phyloP scores from a whole-genome alignment of 2,113 vertebrate genomes.

The Pterocles orientalis region DNA sequence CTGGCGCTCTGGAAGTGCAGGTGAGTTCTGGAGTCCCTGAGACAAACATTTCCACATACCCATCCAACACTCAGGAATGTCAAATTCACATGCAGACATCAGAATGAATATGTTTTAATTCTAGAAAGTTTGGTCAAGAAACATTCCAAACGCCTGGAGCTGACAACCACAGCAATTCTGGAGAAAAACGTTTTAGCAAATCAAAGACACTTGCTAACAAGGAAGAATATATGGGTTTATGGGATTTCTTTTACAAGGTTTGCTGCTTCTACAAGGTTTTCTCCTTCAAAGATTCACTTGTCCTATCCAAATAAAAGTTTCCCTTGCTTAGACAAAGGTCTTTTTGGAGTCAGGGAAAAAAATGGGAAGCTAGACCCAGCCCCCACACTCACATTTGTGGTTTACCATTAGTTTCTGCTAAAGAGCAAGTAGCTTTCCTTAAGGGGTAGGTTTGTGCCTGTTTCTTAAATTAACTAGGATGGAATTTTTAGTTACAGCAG shows the following conservation, averaged over 20 bases:
- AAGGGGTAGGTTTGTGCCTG: neutral
- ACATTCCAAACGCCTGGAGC: neutral
- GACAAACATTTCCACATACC: neutral
- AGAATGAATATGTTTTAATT: neutral
- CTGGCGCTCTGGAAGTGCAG: neutral
- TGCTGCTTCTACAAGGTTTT: neutral
- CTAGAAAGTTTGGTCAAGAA: neutral
- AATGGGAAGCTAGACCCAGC: neutral
- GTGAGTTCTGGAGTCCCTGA: neutral
- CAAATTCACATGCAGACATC: neutral
- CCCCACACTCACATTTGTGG: neutral
- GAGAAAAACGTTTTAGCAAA: neutral
- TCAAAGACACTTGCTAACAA: neutral
- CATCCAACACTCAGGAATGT: neutral
- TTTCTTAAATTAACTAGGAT: neutral
- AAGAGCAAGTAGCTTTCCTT: neutral
- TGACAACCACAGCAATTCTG: neutral
- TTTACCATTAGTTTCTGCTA: neutral
- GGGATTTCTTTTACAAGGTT: neutral
- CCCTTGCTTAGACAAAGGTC: neutral
- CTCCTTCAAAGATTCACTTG: neutral
- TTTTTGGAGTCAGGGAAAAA: neutral
- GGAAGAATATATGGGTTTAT: neutral
- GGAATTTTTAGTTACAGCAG: neutral
- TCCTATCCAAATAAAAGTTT: neutral